Evolutionary conservation across 2,797 vertebrate genomes (phyloP), one percentile per base, ranked within the genome.

Genomic region (Acanthurus leucopareius): DNA sequence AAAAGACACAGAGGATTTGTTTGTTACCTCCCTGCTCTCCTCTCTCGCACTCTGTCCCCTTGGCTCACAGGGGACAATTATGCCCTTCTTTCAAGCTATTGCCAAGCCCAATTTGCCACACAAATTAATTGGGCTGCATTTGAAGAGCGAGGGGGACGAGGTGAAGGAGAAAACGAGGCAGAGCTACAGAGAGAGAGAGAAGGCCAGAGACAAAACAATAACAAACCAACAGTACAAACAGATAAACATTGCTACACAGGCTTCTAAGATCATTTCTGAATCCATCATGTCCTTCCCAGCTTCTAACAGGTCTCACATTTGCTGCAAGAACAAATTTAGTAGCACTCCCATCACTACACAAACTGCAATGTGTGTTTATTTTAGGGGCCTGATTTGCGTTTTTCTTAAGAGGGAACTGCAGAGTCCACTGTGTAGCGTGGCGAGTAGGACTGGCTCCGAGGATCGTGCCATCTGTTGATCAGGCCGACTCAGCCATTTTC

Each of bases 401-500:
- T 85, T 81, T 60, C 62, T 83, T 75, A 42, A 71, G 66, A 47
- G 77, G 61, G 53, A 77, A 75, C 74, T 64, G 69, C 70, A 57
- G 76, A 73, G 79, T 76, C 84, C 78, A 73, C 73, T 48, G 79
- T 83, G 79, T 72, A 78, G 69, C 74, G 75, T 69, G 75, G 78
- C 20, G 42, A 83, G 81, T 16, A 62, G 85, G 86, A 88, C 89
- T 88, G 89, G 89, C 88, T 89, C 75, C 4, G 71, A 92, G 88
- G 74, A 79, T 66, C 6, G 51, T 44, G 88, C 94, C 93, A 95
- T 94, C 93, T 95, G 93, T 93, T 92, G 87, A 92, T 80, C 90
- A 82, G 84, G 88, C 88, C 90, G 76, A 89, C 87, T 93, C 93
- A 90, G 92, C 91, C 92, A 85, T 93, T 93, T 91, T 87, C 76